These are phyloP conservation scores for Parapsyche elsis DNA, from an alignment of 1,140 invertebrate genomes.

Conservation along the genomic window DNA sequence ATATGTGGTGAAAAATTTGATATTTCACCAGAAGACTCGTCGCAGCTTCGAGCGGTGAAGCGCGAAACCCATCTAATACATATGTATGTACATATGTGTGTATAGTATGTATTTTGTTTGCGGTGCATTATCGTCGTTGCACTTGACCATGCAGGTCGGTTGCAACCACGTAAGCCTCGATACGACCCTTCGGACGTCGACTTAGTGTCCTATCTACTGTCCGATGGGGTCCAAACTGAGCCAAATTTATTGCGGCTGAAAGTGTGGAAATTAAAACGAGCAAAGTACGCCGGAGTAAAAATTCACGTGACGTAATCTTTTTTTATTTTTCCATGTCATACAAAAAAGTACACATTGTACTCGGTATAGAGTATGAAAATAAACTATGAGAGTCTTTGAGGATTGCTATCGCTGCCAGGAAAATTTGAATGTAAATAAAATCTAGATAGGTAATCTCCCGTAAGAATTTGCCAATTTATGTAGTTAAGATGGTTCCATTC, in stretches of 20 bases:
- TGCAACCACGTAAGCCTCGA: conserved; percentile 17
- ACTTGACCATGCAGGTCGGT: conserved; percentile 13
- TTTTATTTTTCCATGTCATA: neutral
- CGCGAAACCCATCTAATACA: neutral
- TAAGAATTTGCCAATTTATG: too few species aligned
- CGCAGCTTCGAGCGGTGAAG: neutral
- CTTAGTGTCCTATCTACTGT: conserved; percentile 15
- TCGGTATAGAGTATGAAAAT: too few species aligned
- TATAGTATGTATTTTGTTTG: too few species aligned
- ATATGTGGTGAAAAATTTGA: neutral
- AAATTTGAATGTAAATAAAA: too few species aligned
- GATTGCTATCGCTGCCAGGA: too few species aligned
- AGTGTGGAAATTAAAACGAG: neutral
- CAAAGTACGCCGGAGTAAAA: too few species aligned
- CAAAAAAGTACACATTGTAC: too few species aligned
- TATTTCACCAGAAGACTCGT: neutral
- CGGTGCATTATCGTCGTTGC: conserved; percentile 4
- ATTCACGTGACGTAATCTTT: too few species aligned
- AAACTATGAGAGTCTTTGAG: too few species aligned
- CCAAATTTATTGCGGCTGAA: conserved; percentile 5
- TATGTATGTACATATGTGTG: too few species aligned
- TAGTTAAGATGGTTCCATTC: too few species aligned
- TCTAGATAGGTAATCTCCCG: too few species aligned
- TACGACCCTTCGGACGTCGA: conserved; percentile 9
- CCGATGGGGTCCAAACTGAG: neutral